Evolutionary conservation across 2,797 vertebrate genomes (phyloP), one percentile per base, ranked within the genome.

Genomic region (Lepilemur septentrionalis): DNA sequence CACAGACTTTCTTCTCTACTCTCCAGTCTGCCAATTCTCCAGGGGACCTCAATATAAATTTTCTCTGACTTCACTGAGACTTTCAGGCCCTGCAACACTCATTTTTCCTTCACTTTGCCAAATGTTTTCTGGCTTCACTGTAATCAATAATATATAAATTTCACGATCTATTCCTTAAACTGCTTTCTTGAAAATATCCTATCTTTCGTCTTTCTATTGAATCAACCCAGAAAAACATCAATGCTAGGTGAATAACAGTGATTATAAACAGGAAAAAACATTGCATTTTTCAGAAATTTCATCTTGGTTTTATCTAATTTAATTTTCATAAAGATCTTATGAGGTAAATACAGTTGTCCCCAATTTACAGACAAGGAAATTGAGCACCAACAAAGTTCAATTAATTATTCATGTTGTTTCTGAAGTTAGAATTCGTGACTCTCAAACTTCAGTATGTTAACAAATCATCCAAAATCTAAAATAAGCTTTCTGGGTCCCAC

Each of bases 171-270:
- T 87, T 65, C 76, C 35, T 86, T 38, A 25, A 88, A 52, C 5
- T 79, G 15, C 41, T 93, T 86, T 82, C 38, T 79, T 72, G 20
- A 83, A 97, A 95, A 79, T 93, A 93, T 63, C 50, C 41, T 91
- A 48, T 80, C 5, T 48, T n/a, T 91, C n/a, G 2, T 91, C 50
- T 97, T 81, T 90, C 38, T 43, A 57, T 48, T 83, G 50, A 91
- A 86, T 9, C 4, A 91, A 32, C 11, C 73, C 59, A 83, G 41
- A 67, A 95, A 82, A 89, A 8, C 32, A 81, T n/a, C 46, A 91
- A 75, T 28, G 41, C 8, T 30, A 78, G 32, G n/a, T 82, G 17
- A 79, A 50, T 63, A 70, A 48, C 43, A 79, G 79, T 83, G 83
- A 79, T 50, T 28, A 48, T 76, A 52, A 75, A 15, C n/a, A 48